Conservation (phyloP, 2,113 vertebrate species). For the Mesoclemmys tuberculata region DNA sequence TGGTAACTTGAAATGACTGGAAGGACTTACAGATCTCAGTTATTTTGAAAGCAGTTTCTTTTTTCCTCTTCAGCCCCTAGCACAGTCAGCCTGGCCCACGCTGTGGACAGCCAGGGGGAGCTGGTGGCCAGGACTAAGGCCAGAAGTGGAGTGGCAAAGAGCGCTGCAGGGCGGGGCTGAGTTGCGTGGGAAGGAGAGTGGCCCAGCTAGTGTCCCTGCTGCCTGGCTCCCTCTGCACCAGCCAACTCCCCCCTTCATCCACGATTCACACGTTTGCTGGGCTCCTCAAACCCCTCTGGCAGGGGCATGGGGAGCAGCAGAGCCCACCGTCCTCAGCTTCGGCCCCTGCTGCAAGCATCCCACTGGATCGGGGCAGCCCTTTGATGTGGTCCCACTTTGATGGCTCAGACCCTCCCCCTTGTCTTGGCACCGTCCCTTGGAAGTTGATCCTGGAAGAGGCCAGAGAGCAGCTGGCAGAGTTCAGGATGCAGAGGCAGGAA, state of each 20-base stretch:
- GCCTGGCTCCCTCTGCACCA: neutral
- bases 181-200: neutral
- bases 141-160: neutral
- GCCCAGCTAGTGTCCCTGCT: neutral
- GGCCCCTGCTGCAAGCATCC: neutral
- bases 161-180: neutral
- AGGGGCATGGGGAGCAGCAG: neutral
- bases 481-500: constrained; percentile 25
- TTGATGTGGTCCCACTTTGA: neutral
- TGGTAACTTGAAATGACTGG: neutral
- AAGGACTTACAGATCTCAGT: neutral
- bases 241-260: neutral
- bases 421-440: neutral
- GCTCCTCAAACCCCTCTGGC: neutral
- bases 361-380: neutral
- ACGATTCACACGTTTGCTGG: neutral
- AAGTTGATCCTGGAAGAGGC: neutral
- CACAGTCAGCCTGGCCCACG: neutral
- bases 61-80: neutral
- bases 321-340: neutral
- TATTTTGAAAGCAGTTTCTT: neutral
- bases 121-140: neutral
- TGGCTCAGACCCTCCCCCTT: neutral
- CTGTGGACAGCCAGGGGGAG: neutral
- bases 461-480: neutral